These are phyloP conservation scores for Sminthurides aquaticus DNA, from an alignment of 2,888 invertebrate species.

Conservation along the genomic window DNA sequence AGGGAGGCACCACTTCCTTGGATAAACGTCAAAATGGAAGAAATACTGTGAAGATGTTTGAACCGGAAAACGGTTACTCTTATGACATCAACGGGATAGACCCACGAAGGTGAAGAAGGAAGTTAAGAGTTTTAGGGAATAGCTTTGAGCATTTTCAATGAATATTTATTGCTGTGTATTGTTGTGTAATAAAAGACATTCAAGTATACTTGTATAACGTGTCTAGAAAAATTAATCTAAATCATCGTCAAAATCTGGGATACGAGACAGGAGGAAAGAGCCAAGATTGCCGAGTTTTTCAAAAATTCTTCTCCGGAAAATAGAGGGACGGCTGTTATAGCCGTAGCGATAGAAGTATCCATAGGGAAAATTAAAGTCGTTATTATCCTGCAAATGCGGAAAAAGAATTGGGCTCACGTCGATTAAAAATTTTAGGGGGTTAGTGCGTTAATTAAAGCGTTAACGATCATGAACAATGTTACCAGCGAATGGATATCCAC, in stretches of 20 bases:
- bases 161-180: too few relatives aligned
- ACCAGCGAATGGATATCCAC: conserved; percentile 13
- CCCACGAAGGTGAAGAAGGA: too few relatives aligned
- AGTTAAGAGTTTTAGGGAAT: too few relatives aligned
- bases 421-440: conserved; percentile 3
- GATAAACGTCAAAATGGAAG: neutral
- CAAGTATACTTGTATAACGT: neutral
- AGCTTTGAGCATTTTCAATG: too few relatives aligned
- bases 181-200: too few relatives aligned
- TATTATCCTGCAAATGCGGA: conserved; percentile 6
- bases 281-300: conserved; percentile 10
- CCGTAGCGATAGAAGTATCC: conserved; percentile 2
- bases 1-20: neutral
- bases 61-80: too few relatives aligned
- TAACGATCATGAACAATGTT: neutral
- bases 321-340: neutral
- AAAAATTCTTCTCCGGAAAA: conserved; percentile 7
- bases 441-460: neutral
- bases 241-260: conserved; percentile 13
- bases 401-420: conserved; percentile 3
- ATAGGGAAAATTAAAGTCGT: neutral
- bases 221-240: conserved; percentile 5
- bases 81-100: too few relatives aligned
- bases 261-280: conserved; percentile 11
- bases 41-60: too few relatives aligned